Percentiles rank a stretch among this genome's conserved stretches.
Evolutionary conservation across 2,888 invertebrate genomes (phyloP).

Genomic region (Augochlorella aurata): DNA sequence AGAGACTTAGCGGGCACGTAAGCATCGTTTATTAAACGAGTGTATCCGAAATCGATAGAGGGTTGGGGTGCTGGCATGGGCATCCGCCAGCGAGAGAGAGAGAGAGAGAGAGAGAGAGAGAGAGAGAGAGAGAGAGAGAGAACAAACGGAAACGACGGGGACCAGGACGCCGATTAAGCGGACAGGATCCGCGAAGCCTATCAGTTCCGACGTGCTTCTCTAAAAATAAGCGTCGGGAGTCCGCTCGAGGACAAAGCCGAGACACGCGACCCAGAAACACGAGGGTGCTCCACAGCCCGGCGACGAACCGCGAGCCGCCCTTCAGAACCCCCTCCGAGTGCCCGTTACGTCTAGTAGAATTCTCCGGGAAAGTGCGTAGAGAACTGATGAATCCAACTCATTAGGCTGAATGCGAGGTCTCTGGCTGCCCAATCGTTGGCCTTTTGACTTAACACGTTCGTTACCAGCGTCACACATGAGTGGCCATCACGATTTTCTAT

Average conservation of each 20-base stretch:
- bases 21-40: constrained; percentile 29
- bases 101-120: too few relatives aligned
- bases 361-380: not conserved
- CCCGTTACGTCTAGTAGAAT: not conserved
- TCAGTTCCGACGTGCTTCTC: not conserved
- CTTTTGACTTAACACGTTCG: too few relatives aligned
- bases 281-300: not conserved
- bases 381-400: not conserved
- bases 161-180: constrained; percentile 31
- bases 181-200: not conserved
- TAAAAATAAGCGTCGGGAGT: not conserved
- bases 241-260: not conserved
- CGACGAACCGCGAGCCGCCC: not conserved
- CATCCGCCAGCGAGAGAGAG: not conserved
- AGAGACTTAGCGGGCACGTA: constrained; percentile 26
- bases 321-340: not conserved
- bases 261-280: constrained; percentile 24
- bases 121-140: too few relatives aligned
- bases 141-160: constrained; percentile 21
- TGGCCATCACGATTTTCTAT: too few relatives aligned
- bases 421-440: too few relatives aligned
- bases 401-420: not conserved
- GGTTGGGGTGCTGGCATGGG: constrained; percentile 2
- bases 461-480: too few relatives aligned
- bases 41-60: constrained; percentile 46